Base-by-base conservation (phyloP, 2,797 vertebrate species). In the Syncerus caffer region DNA sequence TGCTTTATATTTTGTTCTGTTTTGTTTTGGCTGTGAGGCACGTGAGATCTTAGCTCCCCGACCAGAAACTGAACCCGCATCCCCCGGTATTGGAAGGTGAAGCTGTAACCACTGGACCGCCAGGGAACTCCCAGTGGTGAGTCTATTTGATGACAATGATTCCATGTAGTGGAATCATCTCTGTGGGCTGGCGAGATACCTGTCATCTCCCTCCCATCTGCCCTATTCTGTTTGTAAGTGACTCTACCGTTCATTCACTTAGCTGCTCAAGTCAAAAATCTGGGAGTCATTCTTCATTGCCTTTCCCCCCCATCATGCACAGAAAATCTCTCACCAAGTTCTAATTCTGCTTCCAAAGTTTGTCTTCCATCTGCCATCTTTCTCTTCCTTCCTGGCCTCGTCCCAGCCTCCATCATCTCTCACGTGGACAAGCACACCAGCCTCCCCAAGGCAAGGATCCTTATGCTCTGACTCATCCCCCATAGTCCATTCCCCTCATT, bases 101-200 rank as follows among this genome's bases (percentile, higher is more conserved):
- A 42, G 38, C 25, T 25, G 11, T 42, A 74, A 74, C 38, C 71
- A 42, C 38, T 42, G 71, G 71, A 74, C 42, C 3, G 0, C 71
- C 23, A 27, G 71, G 38, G 71, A 74, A 74, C 38, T 42, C 38
- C 34, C 79, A n/a, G 25, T 19, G 60, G 29, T 53, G 79, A 23
- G n/a, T 29, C 82, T 71, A 0, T 25, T 31, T 13, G 25, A 21
- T 2, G 31, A 34, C 0, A n/a, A 45, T 19, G 67, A 67, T 6
- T 34, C 25, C 12, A 2, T 51, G 90, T 4, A 4, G n/a, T 13
- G 55, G 38, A 51, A 31, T 16, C 21, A 14, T 25, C 64, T 34
- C 6, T 25, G 0, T 8, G 12, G 58, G 14, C 62, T 55, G 62
- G 25, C 0, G 2, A 51, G 64, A 53, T 6, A 6, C 45, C 50